Base-by-base conservation (phyloP, 2,888 invertebrate species). In the Cantharis lateralis region DNA sequence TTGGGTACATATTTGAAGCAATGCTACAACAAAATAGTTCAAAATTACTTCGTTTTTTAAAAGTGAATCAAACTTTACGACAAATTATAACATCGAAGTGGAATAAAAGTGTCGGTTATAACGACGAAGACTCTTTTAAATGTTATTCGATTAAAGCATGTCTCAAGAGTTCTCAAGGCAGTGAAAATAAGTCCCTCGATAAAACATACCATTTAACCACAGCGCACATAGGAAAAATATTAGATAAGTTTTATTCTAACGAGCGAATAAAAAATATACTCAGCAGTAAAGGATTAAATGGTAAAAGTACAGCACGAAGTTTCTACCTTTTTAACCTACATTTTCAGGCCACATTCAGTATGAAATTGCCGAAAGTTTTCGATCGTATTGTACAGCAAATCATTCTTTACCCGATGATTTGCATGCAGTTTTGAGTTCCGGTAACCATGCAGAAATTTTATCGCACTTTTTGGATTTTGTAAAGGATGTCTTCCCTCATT, bases 381-480 rank as follows among this genome's bases (percentile, higher is more conserved):
- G 97, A 79, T 91, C 94, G 82, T 96, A 93, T 87, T 98, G 98
- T 85, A 89, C 96, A 79, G 95, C 96, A 87, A 93, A 95, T n/a
- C 92, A 95, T 84, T 89, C 91, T 63, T 90, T 99, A 80, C 96
- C 97, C 1, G 94, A 94, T 3, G 98, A 98, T 88, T 90, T 98
- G 80, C 98, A 98, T 87, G 93, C 98, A 68, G 93, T 93, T 9
- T 91, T 98, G 75, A 97, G 96, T 89, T 95, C 94, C 79, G 96
- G 95, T 2, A 95, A 98, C 89, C 91, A 95, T 5, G 94, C 95
- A 84, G 97, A 98, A 86, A 91, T 99, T 71, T 97, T 97, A 86
- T 98, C 98, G 18, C 98, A 96, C 87, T 99, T 98, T 86, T 88
- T 99, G 78, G 90, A 94, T 18, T 97, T 98, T 90, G 95, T 98